phyloP scores from a whole-genome alignment of 2,797 vertebrate species.

The Gobio occitaniae region DNA sequence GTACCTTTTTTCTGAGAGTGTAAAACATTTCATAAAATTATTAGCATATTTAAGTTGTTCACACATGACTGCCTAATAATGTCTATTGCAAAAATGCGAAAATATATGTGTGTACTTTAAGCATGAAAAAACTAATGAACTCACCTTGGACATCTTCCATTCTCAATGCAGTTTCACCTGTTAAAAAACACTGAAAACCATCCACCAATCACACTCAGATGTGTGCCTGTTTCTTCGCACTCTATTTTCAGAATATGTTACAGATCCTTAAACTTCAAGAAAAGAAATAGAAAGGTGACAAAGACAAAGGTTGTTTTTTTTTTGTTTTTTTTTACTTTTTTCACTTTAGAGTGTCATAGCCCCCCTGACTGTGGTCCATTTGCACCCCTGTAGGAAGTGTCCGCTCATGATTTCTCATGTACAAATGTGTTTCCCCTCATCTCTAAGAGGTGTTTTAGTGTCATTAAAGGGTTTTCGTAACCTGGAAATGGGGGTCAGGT shows the following conservation, averaged over 20 bases:
- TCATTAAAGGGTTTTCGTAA: constrained; percentile 13
- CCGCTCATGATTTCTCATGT: constrained; percentile 24
- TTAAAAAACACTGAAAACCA: neutral
- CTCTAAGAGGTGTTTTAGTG: constrained; percentile 31
- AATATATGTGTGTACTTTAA: neutral
- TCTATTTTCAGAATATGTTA: constrained; percentile 19
- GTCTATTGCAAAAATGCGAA: accelerated
- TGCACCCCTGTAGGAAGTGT: constrained; percentile 30
- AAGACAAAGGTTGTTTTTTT: neutral
- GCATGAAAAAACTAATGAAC: neutral
- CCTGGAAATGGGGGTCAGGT: constrained; percentile 30
- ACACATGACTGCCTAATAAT: neutral
- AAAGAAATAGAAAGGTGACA: neutral
- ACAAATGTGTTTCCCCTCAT: constrained; percentile 28
- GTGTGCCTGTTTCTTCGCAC: neutral
- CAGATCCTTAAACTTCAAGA: neutral
- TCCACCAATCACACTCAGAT: constrained; percentile 10
- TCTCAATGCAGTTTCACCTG: neutral
- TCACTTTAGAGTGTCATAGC: neutral
- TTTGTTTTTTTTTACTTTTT: neutral
- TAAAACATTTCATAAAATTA: neutral
- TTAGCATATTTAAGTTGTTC: neutral
- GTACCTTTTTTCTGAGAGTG: no score
- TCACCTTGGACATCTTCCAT: neutral
- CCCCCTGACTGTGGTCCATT: constrained; percentile 4